Evolutionary conservation across 2,113 vertebrate species (phyloP), one percentile per base, ranked within the genome.

Genomic region (Spermophilus dauricus): DNA sequence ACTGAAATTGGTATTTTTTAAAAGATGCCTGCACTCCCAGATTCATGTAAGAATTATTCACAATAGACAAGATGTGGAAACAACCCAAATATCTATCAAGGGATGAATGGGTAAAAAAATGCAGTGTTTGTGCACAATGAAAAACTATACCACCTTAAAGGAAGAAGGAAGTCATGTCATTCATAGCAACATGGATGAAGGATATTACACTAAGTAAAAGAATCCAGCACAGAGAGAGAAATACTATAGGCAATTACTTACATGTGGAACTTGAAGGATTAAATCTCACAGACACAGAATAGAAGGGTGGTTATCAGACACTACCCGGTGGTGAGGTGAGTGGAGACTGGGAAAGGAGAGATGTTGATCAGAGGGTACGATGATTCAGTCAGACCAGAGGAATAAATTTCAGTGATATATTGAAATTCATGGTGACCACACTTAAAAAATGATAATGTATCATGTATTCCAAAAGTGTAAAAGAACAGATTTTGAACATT

Each of bases 291-390:
- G 63, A 53, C 37, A 24, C 42, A 48, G 20, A n/a, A 13, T 39
- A 18, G 18, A 53, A 37, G 32, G 32, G 39, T 39, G 69, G 84
- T 32, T 86, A n/a, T 22, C 20, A 13, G 42, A 16, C 5, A 5
- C 28, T 9, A 6, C 2, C 11, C 2, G 17, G 45, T 10, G 7
- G n/a, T 48, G 42, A 20, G 11, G 39, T 7, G 2, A 9, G 12
- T 69, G 83, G 53, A 24, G 14, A 26, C 28, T 13, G 22, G 20
- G 34, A 26, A n/a, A 53, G 34, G 8, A 13, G 20, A 3, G 24
- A 28, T 39, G 34, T 56, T 56, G 20, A 8, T 24, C 14, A 53
- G 34, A 53, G 42, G 11, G 3, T 17, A 86, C 32, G 5, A 18
- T 26, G 34, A 53, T 53, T n/a, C 6, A 32, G 82, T 34, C 61